Percentiles rank a stretch among this genome's conserved stretches.
Evolutionary conservation across 2,113 vertebrate genomes (phyloP).

Genomic region (Indri indri): DNA sequence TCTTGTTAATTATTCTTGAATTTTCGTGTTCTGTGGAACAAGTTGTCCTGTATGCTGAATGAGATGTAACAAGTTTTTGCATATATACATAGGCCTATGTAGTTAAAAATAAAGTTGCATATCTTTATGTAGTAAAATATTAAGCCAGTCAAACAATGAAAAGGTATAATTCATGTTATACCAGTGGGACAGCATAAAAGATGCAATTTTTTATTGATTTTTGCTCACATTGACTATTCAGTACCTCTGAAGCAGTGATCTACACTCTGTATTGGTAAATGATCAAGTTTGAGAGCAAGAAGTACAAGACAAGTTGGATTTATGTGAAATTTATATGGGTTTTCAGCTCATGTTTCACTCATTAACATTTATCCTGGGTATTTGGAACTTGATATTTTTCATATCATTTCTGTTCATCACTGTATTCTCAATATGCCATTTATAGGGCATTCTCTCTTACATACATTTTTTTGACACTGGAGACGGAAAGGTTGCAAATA

Average conservation of each 20-base stretch:
- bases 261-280: background rate
- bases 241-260: background rate
- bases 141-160: background rate
- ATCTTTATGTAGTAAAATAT: background rate
- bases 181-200: background rate
- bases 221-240: background rate
- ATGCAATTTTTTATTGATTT: background rate
- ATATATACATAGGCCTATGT: background rate
- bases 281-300: background rate
- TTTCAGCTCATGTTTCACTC: background rate
- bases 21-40: background rate
- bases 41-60: background rate
- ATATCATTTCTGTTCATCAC: background rate
- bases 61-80: background rate
- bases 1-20: background rate
- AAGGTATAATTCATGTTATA: background rate
- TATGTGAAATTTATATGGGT: background rate
- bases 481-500: slow-evolving; percentile 46
- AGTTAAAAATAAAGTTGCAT: background rate
- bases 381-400: slow-evolving; percentile 20
- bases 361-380: background rate
- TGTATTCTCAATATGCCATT: slow-evolving; percentile 29
- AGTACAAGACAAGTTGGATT: background rate
- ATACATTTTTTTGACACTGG: slow-evolving; percentile 9
- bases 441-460: background rate